Evolutionary conservation across 2,797 vertebrate species (phyloP), one percentile per base, ranked within the genome.

Genomic region (Enteromius treurensis): DNA sequence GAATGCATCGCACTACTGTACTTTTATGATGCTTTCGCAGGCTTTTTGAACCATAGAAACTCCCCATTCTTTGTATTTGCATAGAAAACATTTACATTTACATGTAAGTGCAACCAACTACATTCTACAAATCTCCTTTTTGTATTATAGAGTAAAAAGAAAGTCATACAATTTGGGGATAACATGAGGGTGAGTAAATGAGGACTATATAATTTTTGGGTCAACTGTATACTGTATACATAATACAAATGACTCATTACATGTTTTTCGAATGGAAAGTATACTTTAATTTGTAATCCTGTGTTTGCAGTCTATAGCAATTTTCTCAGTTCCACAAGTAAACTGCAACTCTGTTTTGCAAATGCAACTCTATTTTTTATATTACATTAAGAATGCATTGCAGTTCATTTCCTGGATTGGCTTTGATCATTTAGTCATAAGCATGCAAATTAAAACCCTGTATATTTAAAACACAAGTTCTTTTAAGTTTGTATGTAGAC

Each of bases 61-160:
- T 9, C 15, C 29, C 29, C 15, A 34, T 65, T 34, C 15, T 34
- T 65, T 65, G 29, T 3, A 65, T 65, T 65, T 65, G 62, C 62
- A 65, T 65, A 65, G 29, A 65, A 65, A 34, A 19, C 15, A 65
- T 65, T 64, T 64, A 32, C 26, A 64, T 64, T 65, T 64, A 64
- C 62, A 64, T 64, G 29, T 17, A 34, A 64, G 62, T 34, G 15
- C 62, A 64, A 64, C 29, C 29, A 64, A 64, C 29, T 65, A 65
- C 9, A 13, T 49, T 71, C 23, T 71, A 34, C 29, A 53, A 53
- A 53, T 74, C 11, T 73, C 42, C 69, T 15, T 71, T 19, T 47
- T 32, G 26, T 32, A 49, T 49, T 49, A 26, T 26, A 10, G 26
- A 49, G 47, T 21, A 34, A 15, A 49, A 19, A 37, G 26, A 71